phyloP scores from a whole-genome alignment of 92 coral and sea anemone genomes.

The Hydrozoanthus gracilis region DNA sequence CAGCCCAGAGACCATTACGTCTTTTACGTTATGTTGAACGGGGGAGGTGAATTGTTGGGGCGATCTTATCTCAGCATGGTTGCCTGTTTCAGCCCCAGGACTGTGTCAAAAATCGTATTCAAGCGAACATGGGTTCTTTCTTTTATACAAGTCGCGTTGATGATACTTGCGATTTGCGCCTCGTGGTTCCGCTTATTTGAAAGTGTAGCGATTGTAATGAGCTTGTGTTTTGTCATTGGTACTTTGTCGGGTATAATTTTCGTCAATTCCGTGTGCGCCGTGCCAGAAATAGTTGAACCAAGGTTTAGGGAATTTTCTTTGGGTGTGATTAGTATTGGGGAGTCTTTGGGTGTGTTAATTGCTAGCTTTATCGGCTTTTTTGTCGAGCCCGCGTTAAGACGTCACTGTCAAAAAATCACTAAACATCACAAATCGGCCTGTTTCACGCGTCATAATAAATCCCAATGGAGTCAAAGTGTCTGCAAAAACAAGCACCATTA shows the following conservation, averaged over 20 bases:
- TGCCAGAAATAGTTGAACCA: conserved; percentile 74
- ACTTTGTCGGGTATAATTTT: conserved; percentile 74
- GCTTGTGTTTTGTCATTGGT: conserved; percentile 69
- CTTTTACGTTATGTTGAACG: conserved; percentile 68
- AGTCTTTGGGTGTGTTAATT: conserved; percentile 64
- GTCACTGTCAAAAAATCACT: conserved; percentile 57
- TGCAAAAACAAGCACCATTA: conserved; percentile 14
- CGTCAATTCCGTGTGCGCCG: conserved; percentile 77
- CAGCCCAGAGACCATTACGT: conserved; percentile 80
- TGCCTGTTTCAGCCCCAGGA: conserved; percentile 59
- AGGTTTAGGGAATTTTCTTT: conserved; percentile 78
- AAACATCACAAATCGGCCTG: conserved; percentile 37
- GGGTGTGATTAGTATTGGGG: conserved; percentile 71
- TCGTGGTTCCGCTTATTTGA: conserved; percentile 80
- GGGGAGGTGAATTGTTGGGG: conserved; percentile 69
- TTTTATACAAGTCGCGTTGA: conserved; percentile 49
- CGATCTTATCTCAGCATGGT: conserved; percentile 75
- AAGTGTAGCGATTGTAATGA: conserved; percentile 54
- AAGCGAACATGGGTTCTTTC: conserved; percentile 77
- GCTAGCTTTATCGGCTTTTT: conserved; percentile 77
- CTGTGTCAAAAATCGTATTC: conserved; percentile 62
- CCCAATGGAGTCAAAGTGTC: conserved; percentile 9
- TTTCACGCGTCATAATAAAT: conserved; percentile 16
- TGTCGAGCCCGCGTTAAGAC: conserved; percentile 74
- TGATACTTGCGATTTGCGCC: conserved; percentile 67